Evolutionary conservation across 1,140 invertebrate genomes (phyloP).

Genomic region (Aphaenogaster floridana): DNA sequence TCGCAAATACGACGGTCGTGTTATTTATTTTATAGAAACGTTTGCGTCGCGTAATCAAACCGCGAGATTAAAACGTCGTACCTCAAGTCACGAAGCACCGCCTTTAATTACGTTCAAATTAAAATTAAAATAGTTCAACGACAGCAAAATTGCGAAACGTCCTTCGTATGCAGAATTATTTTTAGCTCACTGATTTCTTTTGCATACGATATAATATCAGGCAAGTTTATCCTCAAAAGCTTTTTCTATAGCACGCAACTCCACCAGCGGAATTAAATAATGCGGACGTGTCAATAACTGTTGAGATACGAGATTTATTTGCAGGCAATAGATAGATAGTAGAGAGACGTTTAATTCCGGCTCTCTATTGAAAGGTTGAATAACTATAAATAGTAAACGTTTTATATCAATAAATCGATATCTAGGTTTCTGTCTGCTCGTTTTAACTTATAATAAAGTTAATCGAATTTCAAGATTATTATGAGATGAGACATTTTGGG

Average conservation of each 20-base stretch:
- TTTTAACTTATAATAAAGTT: neutral
- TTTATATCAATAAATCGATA: neutral
- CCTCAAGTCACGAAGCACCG: slow-evolving; percentile 37
- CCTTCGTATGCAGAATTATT: neutral
- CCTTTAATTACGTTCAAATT: slow-evolving; percentile 52
- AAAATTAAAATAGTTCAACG: slow-evolving; percentile 45
- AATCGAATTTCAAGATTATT: neutral
- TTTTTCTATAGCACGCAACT: neutral
- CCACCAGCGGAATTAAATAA: neutral
- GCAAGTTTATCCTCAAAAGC: slow-evolving; percentile 13
- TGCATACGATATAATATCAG: neutral
- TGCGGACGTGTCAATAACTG: neutral
- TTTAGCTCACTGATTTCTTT: neutral
- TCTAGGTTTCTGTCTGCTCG: neutral
- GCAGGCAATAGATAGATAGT: neutral
- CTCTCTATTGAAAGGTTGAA: neutral
- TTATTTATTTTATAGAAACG: slow-evolving; percentile 61
- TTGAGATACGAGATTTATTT: neutral
- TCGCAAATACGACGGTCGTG: slow-evolving; percentile 22
- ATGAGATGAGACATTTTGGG: neutral
- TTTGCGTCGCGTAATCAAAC: slow-evolving; percentile 54
- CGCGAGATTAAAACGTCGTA: slow-evolving; percentile 54
- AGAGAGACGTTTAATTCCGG: neutral
- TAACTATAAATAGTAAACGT: slow-evolving; percentile 9
- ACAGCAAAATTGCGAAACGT: slow-evolving; percentile 21